Evolutionary conservation across 2,113 vertebrate species (phyloP).

Genomic region (Leiothrix lutea): DNA sequence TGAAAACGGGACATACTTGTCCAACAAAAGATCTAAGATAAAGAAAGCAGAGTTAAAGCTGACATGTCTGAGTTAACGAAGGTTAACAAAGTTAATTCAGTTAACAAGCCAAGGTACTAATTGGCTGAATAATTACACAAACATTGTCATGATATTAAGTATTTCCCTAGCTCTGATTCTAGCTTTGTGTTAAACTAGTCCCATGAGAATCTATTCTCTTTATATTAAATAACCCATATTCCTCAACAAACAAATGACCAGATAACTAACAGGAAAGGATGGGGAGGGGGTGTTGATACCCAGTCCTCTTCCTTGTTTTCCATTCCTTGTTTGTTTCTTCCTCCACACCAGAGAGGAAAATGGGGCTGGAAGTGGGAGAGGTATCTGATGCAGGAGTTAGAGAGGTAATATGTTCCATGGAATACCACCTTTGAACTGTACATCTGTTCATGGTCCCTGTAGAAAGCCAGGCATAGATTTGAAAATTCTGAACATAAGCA

Average conservation of each 20-base stretch:
- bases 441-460: background rate
- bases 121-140: background rate
- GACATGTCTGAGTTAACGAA: background rate
- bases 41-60: background rate
- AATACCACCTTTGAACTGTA: background rate
- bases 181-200: background rate
- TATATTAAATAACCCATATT: background rate
- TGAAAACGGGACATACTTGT: background rate
- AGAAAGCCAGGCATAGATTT: background rate
- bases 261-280: background rate
- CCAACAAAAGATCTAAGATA: constrained; percentile 3
- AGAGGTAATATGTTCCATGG: background rate
- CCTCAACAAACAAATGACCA: background rate
- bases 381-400: background rate
- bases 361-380: background rate
- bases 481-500: background rate
- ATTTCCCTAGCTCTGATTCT: background rate
- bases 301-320: background rate
- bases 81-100: constrained; percentile 30
- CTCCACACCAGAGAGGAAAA: background rate
- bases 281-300: background rate
- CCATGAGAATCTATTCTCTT: background rate
- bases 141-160: background rate
- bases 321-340: background rate
- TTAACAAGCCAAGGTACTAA: background rate